Conservation (phyloP, 1,140 invertebrate genomes). For the Zaprionus ornatus region DNA sequence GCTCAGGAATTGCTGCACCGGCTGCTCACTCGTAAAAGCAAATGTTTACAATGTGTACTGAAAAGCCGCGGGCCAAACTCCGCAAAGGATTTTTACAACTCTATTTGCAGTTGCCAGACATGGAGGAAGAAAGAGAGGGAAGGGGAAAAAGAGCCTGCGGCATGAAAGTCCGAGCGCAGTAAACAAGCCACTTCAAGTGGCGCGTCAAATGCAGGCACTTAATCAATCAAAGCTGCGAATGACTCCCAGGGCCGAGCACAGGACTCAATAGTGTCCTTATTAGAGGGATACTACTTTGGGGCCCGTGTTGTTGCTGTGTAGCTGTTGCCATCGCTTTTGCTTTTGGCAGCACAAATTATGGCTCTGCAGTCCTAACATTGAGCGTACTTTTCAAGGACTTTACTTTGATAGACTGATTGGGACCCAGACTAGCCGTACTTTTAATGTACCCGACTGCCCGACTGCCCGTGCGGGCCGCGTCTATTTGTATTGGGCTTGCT, state of each 20-base stretch:
- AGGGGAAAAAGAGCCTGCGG: conserved; percentile 5
- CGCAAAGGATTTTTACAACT: conserved; percentile 64
- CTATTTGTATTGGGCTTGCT: conserved; percentile 30
- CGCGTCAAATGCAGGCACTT: conserved; percentile 76
- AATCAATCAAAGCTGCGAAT: conserved; percentile 69
- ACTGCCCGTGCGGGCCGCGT: not conserved
- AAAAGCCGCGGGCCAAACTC: not conserved
- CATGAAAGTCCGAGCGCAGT: conserved; percentile 12
- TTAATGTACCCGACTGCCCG: conserved; percentile 13
- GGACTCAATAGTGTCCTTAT: conserved; percentile 62
- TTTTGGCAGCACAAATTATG: conserved; percentile 80
- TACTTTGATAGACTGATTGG: conserved; percentile 51
- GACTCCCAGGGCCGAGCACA: conserved; percentile 10
- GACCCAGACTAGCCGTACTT: conserved; percentile 37
- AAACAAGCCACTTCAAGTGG: conserved; percentile 51
- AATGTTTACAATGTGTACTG: conserved; percentile 71
- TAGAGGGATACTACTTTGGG: conserved; percentile 29
- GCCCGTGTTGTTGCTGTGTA: conserved; percentile 21
- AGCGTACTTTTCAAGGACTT: conserved; percentile 44
- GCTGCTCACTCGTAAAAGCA: conserved; percentile 39
- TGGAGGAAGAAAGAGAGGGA: not conserved
- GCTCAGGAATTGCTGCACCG: conserved; percentile 2
- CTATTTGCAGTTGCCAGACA: conserved; percentile 40
- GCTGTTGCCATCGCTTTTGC: conserved; percentile 24
- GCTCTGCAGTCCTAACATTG: conserved; percentile 57